A percentile compares a stretch with the other conserved stretches of the same genome.
Evolutionary conservation across 2,113 vertebrate species (phyloP).

Genomic region (Panurus biarmicus): DNA sequence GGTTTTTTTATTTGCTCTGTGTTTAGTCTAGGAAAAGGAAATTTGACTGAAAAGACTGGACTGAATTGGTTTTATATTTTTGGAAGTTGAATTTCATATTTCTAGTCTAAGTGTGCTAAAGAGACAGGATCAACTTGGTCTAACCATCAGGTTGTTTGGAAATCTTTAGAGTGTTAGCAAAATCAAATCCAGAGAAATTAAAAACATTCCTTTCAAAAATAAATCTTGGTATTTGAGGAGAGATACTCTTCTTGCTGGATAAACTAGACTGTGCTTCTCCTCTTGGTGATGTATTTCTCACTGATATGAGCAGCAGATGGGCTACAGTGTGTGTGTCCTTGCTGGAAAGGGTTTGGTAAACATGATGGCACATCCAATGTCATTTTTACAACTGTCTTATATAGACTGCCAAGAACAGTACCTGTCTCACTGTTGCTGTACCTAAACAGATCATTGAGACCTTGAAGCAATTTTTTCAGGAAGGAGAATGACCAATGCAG

Average conservation of each 20-base stretch:
- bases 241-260: background rate
- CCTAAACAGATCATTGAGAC: background rate
- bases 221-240: background rate
- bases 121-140: background rate
- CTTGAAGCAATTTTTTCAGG: background rate
- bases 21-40: background rate
- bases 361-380: fast-evolving
- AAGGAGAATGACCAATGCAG: background rate
- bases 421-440: background rate
- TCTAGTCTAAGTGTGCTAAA: background rate
- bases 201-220: background rate
- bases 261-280: background rate
- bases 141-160: background rate
- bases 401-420: background rate
- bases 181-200: background rate
- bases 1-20: background rate
- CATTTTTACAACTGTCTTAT: background rate
- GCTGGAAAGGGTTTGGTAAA: background rate
- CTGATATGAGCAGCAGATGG: background rate
- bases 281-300: background rate
- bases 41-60: background rate
- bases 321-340: background rate
- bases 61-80: background rate
- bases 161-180: background rate
- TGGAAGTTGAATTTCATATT: background rate